These are phyloP conservation scores for Megaptera novaeangliae DNA, from an alignment of 2,113 vertebrate genomes.

Conservation along the genomic window DNA sequence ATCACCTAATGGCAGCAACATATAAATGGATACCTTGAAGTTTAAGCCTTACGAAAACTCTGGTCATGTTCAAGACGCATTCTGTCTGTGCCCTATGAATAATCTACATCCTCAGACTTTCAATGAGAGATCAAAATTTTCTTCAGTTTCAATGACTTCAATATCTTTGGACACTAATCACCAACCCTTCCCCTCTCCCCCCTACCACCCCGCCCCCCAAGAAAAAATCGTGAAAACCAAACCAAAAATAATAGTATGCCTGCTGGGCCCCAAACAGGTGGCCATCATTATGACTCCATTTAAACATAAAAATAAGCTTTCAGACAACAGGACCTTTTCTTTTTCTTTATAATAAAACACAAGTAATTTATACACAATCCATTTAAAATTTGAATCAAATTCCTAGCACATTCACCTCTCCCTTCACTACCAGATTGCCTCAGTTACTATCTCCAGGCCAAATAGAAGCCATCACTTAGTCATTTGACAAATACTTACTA, in stretches of 20 bases:
- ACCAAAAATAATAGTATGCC: not conserved
- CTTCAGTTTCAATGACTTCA: not conserved
- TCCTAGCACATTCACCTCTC: not conserved
- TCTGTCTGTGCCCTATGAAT: not conserved
- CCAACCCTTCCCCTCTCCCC: not conserved
- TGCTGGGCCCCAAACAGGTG: not conserved
- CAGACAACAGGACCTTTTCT: not conserved
- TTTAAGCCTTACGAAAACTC: not conserved
- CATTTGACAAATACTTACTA: not conserved
- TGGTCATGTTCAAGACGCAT: not conserved
- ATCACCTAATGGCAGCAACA: not conserved
- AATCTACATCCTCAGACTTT: not conserved
- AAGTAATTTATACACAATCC: not conserved
- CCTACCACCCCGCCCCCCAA: not conserved
- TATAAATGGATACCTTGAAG: not conserved
- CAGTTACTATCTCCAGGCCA: not conserved
- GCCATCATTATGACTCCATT: not conserved
- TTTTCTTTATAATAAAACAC: not conserved
- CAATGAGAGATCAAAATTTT: not conserved
- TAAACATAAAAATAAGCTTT: not conserved
- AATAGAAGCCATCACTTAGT: not conserved
- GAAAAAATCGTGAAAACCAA: not conserved
- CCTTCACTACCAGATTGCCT: not conserved
- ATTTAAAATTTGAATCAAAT: not conserved
- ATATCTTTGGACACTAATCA: not conserved